Base-by-base conservation (phyloP, 2,113 vertebrate species). In the Pelmatolapia mariae region DNA sequence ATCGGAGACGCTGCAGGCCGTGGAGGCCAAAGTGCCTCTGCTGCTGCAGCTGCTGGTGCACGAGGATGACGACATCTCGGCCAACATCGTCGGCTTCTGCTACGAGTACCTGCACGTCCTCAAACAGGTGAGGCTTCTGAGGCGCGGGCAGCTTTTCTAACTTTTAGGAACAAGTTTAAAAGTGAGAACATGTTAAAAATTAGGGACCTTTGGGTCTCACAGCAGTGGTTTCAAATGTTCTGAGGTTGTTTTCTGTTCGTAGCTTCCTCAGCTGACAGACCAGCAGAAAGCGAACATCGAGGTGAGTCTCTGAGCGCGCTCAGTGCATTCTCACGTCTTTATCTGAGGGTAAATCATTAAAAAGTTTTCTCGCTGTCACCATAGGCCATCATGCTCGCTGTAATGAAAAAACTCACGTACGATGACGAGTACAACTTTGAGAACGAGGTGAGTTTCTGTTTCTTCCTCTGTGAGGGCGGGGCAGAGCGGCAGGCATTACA, bases 381-480 rank as follows among this genome's bases (percentile, higher is more conserved):
- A 13, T 95, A 99, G 99, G 98, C 97, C 52, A 95, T 99, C 95
- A 98, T 99, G 98, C 96, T 99, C 85, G 98, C 98, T 3, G 97
- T 99, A 89, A 99, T 99, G 97, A 99, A 99, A 96, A 99, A 99
- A 87, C 95, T 99, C 91, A 99, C 98, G 1, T 99, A 99, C 1
- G 98, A 99, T 90, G 98, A 99, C 89, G 99, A 99, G 93, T 99
- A 99, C 95, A 99, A 99, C 93, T 99, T 99, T 96, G 99, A 99
- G 92, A 99, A 99, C 84, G 99, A 99, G 98, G 98, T 98, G 96
- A 94, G 92, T 76, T 54, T 33, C 85, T 1, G 18, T 16, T 33
- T 19, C 18, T 4, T n/a, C 8, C 11, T 3, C 22, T 13, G 36
- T 40, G 13, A 24, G 6, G 8, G 31, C 2, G n/a, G 3, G 31